These are phyloP conservation scores for Pelobates fuscus DNA, from an alignment of 2,113 vertebrate genomes.

Conservation along the genomic window DNA sequence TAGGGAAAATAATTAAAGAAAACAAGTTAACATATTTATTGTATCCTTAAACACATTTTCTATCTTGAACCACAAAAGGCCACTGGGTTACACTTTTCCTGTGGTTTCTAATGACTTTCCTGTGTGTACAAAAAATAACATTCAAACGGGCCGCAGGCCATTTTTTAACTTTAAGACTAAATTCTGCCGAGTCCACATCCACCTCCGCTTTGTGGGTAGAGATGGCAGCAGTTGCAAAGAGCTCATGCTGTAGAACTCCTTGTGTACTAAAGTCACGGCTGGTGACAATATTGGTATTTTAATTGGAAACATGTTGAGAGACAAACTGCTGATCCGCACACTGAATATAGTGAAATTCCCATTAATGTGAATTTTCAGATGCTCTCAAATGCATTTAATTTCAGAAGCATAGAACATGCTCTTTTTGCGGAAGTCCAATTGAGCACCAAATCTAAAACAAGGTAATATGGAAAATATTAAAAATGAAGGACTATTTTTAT, in stretches of 20 bases:
- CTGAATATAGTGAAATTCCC: neutral
- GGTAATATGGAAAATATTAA: too few relatives aligned
- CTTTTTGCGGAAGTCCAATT: too few relatives aligned
- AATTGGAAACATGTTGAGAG: neutral
- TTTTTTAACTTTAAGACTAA: neutral
- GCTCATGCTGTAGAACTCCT: neutral
- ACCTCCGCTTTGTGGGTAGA: neutral
- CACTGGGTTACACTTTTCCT: conserved; percentile 4
- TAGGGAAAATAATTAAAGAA: too few relatives aligned
- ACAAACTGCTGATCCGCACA: neutral
- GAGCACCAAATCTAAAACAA: too few relatives aligned
- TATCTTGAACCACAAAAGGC: neutral
- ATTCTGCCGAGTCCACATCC: neutral
- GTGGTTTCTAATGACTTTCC: neutral
- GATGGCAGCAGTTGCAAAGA: neutral
- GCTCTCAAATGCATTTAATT: too few relatives aligned
- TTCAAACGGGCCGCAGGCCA: too few relatives aligned
- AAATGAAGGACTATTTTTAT: too few relatives aligned
- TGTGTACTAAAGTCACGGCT: neutral
- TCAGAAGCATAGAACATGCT: too few relatives aligned
- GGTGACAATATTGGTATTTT: neutral
- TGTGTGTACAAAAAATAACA: neutral
- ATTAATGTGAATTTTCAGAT: too few relatives aligned
- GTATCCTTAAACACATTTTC: neutral
- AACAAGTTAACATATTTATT: too few relatives aligned